Percentiles rank a stretch among this genome's conserved stretches.
These are phyloP conservation scores for Ctenomys sociabilis DNA, from an alignment of 2,113 vertebrate genomes.

Conservation along the genomic window DNA sequence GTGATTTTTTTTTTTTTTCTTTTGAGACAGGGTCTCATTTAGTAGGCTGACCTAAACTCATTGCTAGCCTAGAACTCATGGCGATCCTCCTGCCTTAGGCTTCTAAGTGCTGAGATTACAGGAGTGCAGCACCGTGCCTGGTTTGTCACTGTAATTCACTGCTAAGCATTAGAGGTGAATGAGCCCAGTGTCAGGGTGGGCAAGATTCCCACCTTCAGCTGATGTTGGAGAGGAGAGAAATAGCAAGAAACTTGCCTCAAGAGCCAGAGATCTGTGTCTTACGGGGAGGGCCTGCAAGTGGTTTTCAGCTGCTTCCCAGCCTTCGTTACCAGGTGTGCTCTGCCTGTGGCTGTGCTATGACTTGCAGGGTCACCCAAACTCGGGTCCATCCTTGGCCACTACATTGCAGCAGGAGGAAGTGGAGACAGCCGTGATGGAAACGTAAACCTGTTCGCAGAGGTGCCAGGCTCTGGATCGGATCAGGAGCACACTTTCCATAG, in stretches of 20 bases:
- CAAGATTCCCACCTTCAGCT: neutral
- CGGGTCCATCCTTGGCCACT: slow-evolving; percentile 11
- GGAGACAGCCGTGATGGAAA: slow-evolving; percentile 12
- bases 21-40: neutral
- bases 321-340: neutral
- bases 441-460: neutral
- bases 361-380: neutral
- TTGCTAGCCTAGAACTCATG: neutral
- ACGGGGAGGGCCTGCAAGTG: slow-evolving; percentile 6
- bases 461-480: neutral
- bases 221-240: neutral
- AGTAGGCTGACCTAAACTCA: neutral
- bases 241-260: neutral
- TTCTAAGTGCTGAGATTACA: neutral
- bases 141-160: neutral
- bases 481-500: neutral
- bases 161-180: neutral
- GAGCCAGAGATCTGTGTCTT: slow-evolving; percentile 1
- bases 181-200: neutral
- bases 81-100: neutral
- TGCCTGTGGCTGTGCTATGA: slow-evolving; percentile 11
- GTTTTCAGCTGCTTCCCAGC: slow-evolving; percentile 47
- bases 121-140: neutral
- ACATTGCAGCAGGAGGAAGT: slow-evolving; percentile 53
- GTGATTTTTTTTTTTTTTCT: neutral